These are phyloP conservation scores for Pelusios castaneus DNA, from an alignment of 2,113 vertebrate genomes.

Conservation along the genomic window DNA sequence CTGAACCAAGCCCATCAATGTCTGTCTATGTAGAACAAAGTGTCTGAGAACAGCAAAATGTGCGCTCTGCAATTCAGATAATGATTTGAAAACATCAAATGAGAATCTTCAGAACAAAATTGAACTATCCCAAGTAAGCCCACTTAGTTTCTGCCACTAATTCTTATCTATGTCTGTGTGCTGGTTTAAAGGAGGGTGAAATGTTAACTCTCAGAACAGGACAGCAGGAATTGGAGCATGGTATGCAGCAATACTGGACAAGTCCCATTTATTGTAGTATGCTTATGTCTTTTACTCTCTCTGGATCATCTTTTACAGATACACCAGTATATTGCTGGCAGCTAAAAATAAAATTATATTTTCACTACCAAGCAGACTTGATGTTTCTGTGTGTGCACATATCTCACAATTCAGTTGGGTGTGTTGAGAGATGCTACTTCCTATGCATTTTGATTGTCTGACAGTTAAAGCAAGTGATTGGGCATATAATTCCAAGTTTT, in stretches of 20 bases:
- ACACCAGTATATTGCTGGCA: constrained; percentile 82
- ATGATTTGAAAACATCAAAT: not conserved
- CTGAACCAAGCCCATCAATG: constrained; percentile 60
- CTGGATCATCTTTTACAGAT: constrained; percentile 76
- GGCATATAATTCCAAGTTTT: not conserved
- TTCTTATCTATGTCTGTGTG: not conserved
- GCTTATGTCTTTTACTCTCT: constrained; percentile 77
- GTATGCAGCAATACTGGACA: constrained; percentile 71
- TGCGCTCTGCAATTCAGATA: constrained; percentile 16
- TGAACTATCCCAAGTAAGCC: not conserved
- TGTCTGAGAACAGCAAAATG: constrained; percentile 15
- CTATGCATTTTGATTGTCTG: not conserved
- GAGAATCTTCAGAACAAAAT: not conserved
- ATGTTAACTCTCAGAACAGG: not conserved
- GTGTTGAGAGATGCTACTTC: not conserved
- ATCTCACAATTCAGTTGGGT: not conserved
- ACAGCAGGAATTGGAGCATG: constrained; percentile 40
- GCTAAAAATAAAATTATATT: constrained; percentile 88
- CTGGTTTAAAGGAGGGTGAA: not conserved
- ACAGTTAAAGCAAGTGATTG: not conserved
- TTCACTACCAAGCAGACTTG: constrained; percentile 80
- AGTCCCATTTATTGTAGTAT: constrained; percentile 72
- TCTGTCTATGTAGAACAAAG: constrained; percentile 37
- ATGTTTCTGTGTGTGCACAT: not conserved
- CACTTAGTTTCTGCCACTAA: constrained; percentile 15